These are phyloP conservation scores for Tridacna crocea DNA, from an alignment of 2,888 invertebrate species.

Conservation along the genomic window DNA sequence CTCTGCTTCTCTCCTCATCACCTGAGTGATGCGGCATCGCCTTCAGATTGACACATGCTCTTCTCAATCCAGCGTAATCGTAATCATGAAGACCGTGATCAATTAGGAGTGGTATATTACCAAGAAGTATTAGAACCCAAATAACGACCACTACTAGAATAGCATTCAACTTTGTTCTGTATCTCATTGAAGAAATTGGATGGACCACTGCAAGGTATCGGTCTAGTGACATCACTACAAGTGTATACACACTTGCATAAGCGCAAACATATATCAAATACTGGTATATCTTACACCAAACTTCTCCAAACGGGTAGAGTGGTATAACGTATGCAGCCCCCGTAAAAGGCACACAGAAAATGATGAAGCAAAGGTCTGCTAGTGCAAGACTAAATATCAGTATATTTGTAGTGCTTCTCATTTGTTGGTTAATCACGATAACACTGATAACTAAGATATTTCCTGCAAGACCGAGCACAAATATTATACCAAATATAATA, in stretches of 20 bases:
- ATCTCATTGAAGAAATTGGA: conserved; percentile 94
- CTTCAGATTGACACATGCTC: conserved; percentile 73
- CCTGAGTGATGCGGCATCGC: conserved; percentile 13
- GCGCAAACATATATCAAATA: conserved; percentile 96
- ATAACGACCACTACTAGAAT: conserved; percentile 90
- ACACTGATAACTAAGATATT: conserved; percentile 95
- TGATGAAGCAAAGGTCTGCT: conserved; percentile 95
- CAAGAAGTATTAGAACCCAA: conserved; percentile 90
- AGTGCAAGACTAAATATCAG: conserved; percentile 95
- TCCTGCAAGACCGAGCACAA: conserved; percentile 94
- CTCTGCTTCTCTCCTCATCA: conserved; percentile 3
- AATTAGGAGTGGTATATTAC: conserved; percentile 81
- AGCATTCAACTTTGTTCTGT: conserved; percentile 93
- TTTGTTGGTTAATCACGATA: conserved; percentile 94
- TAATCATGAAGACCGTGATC: conserved; percentile 73
- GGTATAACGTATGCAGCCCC: conserved; percentile 94
- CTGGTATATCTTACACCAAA: conserved; percentile 95
- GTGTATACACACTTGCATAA: conserved; percentile 96
- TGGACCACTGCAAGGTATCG: conserved; percentile 96
- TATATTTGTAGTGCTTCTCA: conserved; percentile 96
- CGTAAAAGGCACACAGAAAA: conserved; percentile 97
- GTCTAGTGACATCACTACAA: conserved; percentile 97
- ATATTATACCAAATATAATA: conserved; percentile 93
- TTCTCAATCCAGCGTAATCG: conserved; percentile 82
- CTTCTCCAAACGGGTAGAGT: conserved; percentile 95